phyloP scores from a whole-genome alignment of 2,113 vertebrate species.

The Corythaixoides concolor region DNA sequence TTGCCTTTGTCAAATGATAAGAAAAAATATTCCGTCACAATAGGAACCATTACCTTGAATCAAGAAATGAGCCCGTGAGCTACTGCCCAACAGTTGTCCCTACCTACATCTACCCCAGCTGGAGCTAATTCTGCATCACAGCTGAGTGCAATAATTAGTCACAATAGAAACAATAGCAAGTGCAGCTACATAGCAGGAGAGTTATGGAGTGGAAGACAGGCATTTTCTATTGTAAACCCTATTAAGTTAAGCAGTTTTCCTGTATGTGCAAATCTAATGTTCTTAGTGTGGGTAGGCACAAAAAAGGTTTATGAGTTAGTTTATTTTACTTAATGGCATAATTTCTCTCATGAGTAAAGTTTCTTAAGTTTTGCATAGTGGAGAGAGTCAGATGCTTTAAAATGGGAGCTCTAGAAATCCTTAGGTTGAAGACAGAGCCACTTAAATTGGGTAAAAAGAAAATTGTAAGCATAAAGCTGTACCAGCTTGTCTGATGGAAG shows the following conservation, averaged over 20 bases:
- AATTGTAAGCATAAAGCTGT: neutral
- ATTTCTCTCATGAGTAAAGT: neutral
- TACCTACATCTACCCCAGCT: neutral
- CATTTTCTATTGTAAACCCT: neutral
- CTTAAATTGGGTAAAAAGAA: neutral
- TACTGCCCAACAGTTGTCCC: neutral
- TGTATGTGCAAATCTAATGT: neutral
- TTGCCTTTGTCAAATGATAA: neutral
- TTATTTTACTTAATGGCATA: neutral
- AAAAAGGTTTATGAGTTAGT: neutral
- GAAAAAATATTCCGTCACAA: neutral
- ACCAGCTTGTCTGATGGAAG: neutral
- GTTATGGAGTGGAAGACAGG: neutral
- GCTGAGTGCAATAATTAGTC: neutral
- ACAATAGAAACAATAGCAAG: neutral
- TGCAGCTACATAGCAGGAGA: neutral
- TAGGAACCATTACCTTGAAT: neutral
- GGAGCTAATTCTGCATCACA: neutral
- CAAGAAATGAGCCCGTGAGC: neutral
- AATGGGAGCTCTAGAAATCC: neutral
- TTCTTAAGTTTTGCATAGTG: neutral
- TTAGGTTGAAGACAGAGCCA: neutral
- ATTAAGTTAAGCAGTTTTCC: neutral
- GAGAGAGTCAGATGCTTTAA: neutral
- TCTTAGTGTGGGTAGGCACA: neutral